Percentiles rank a stretch among this genome's conserved stretches.
phyloP scores from a whole-genome alignment of 2,888 invertebrate genomes.

The Lasiommata megera region DNA sequence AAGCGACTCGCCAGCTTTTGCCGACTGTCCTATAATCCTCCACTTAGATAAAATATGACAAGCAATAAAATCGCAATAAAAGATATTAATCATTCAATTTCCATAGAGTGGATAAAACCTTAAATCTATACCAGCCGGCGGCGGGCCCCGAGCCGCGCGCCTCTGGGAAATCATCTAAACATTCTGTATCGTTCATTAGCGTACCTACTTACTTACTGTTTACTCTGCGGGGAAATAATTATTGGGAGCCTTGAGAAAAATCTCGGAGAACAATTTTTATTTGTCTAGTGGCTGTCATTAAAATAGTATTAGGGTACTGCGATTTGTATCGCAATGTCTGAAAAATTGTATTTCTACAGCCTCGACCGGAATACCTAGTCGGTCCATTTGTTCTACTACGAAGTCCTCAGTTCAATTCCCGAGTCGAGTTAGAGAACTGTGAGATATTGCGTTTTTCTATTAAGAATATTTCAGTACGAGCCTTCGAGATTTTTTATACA shows the following conservation, averaged over 20 bases:
- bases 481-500: no score
- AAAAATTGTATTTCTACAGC: no score
- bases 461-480: no score
- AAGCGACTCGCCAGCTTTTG: background rate
- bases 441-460: no score
- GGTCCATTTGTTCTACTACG: no score
- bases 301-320: background rate
- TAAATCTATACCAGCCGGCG: conserved; percentile 1
- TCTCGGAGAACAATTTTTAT: background rate
- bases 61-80: background rate
- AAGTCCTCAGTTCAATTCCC: no score
- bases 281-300: background rate
- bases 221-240: conserved; percentile 5
- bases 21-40: background rate
- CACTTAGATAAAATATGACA: background rate
- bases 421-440: no score
- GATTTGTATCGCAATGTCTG: no score
- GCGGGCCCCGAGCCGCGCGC: background rate
- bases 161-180: conserved; percentile 24
- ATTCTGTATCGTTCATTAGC: conserved; percentile 19
- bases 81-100: background rate
- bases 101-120: background rate
- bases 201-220: conserved; percentile 13
- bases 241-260: conserved; percentile 1
- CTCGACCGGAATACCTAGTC: no score